Evolutionary conservation across 64 coral and sea anemone genomes (phyloP).

Genomic region (Montipora sp.): DNA sequence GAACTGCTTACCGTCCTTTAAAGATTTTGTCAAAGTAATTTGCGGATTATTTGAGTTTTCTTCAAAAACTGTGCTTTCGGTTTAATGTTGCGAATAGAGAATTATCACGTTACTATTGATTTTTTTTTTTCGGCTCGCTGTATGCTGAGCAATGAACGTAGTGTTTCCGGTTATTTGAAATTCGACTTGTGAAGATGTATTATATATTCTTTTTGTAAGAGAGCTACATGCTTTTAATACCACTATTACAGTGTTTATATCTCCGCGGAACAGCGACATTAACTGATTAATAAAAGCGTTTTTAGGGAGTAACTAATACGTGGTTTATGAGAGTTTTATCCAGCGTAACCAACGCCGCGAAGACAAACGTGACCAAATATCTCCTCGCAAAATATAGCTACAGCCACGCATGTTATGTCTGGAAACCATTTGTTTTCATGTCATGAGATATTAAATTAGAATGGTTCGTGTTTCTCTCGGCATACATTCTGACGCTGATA

Average conservation of each 20-base stretch:
- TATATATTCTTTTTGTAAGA: not conserved
- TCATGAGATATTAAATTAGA: no score
- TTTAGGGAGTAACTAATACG: not conserved
- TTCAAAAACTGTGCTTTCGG: not conserved
- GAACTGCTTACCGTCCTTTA: not conserved
- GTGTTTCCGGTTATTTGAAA: not conserved
- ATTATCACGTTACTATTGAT: not conserved
- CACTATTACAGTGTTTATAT: not conserved
- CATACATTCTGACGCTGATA: no score
- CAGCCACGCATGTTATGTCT: no score
- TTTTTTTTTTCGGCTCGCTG: not conserved
- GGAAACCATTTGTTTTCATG: not conserved
- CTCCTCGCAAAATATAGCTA: no score
- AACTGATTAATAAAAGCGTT: not conserved
- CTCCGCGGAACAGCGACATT: not conserved
- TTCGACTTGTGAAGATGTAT: not conserved
- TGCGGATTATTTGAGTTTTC: not conserved
- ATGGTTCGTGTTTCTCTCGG: no score
- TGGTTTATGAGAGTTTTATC: not conserved
- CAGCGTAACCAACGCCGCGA: not conserved
- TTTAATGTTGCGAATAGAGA: not conserved
- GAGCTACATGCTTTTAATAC: not conserved
- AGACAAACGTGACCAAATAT: not conserved
- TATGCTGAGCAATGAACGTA: not conserved
- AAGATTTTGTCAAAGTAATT: not conserved